A percentile compares a stretch with the other conserved stretches of the same genome.
phyloP scores from a whole-genome alignment of 2,113 vertebrate genomes.

The Anarrhichthys ocellatus region DNA sequence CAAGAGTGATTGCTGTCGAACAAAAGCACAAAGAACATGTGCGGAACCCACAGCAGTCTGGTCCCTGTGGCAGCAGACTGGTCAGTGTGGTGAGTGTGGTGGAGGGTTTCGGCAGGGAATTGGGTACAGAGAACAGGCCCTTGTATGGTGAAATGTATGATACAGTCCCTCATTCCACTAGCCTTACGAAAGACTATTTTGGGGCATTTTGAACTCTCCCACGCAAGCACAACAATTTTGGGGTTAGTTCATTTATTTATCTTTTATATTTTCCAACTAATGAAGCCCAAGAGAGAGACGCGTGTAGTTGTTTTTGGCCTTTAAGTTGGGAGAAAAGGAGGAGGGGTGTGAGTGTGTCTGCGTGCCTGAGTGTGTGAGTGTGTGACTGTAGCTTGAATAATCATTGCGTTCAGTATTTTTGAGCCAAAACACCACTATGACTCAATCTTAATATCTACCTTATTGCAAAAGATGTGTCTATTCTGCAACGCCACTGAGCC shows the following conservation, averaged over 20 bases:
- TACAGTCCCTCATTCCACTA: constrained; percentile 80
- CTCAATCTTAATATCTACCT: constrained; percentile 34
- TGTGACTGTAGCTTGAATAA: constrained; percentile 59
- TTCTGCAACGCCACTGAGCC: constrained; percentile 5
- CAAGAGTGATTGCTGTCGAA: constrained; percentile 22
- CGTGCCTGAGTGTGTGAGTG: constrained; percentile 53
- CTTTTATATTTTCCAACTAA: constrained; percentile 80
- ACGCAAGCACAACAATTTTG: constrained; percentile 80
- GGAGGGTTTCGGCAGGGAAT: constrained; percentile 33
- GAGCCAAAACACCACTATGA: constrained; percentile 33
- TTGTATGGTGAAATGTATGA: constrained; percentile 84
- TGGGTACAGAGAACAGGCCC: constrained; percentile 66
- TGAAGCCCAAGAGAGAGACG: constrained; percentile 78
- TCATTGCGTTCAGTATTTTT: constrained; percentile 50
- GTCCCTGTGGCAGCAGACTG: constrained; percentile 33
- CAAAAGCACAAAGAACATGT: constrained; percentile 36
- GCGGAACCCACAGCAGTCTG: constrained; percentile 13
- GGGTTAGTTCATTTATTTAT: constrained; percentile 86
- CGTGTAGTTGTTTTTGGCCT: constrained; percentile 80
- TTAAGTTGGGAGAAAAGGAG: constrained; percentile 37
- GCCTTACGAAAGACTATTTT: constrained; percentile 80
- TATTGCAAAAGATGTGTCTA: constrained; percentile 47
- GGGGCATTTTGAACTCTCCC: constrained; percentile 83
- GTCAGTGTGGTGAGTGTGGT: constrained; percentile 47
- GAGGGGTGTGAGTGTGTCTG: constrained; percentile 56